Base-by-base conservation (phyloP, 2,888 invertebrate species). In the Philereme vetulata region DNA sequence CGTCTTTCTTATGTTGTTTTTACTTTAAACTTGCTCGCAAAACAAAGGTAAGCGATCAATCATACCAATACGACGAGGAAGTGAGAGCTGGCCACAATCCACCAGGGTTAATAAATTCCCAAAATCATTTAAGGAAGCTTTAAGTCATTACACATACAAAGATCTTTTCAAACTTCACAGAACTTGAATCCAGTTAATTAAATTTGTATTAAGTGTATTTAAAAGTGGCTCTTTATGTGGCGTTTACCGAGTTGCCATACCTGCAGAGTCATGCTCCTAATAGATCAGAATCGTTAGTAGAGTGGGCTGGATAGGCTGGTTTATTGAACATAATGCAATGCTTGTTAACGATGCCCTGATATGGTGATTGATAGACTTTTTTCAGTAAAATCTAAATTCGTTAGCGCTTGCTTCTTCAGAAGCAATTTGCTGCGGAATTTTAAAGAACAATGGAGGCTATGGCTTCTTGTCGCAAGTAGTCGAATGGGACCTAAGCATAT, bases 81-180 rank as follows among this genome's bases (percentile, higher is more conserved):
- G 76, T 72, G 70, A 76, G 75, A 79, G 75, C 74, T 76, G 74
- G 74, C 72, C 75, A 86, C 84, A 85, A 87, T 81, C 77, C 78
- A 77, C 77, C 78, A 81, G 76, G 72, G 80, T 82, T 88, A 87
- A 89, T 89, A 88, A 84, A 88, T 87, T 88, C 86, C 81, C 84
- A 82, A 76, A 86, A 79, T 84, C 88, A 72, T 88, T 88, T 88
- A 88, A 83, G 84, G 82, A 77, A 81, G 84, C 81, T 86, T 88
- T 80, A 86, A 88, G 84, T 86, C 91, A 91, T 90, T 91, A 91
- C 84, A 88, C 84, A 86, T 76, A 86, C 84, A 90, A 88, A 84
- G 85, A 85, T 81, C 81, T 81, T 84, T 86, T 84, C 86, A 84
- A 88, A 81, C 82, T 82, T 74, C 74, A 79, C 80, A 83, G 80